phyloP scores from a whole-genome alignment of 2,888 invertebrate species.

The Anticlea derivata region DNA sequence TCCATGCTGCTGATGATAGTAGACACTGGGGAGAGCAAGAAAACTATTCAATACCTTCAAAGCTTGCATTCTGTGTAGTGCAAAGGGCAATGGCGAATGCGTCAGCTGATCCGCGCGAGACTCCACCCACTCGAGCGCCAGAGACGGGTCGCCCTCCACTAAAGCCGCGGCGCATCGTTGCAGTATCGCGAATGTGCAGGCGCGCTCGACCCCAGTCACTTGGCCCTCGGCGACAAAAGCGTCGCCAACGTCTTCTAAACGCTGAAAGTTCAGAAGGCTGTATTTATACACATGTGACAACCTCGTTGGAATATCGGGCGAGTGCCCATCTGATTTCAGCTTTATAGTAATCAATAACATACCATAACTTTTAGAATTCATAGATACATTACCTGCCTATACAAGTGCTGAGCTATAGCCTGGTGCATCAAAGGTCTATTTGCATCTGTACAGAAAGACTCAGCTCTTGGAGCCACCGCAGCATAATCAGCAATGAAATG shows the following conservation, averaged over 20 bases:
- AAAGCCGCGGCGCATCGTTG: conserved; percentile 95
- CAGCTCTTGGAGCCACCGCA: conserved; percentile 92
- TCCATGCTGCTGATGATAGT: no score
- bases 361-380: no score
- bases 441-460: conserved; percentile 89
- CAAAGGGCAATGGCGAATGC: conserved; percentile 75
- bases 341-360: neutral
- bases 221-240: conserved; percentile 84
- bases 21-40: no score
- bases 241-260: conserved; percentile 96
- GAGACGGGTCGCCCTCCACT: conserved; percentile 90
- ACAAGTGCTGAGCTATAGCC: conserved; percentile 97
- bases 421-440: conserved; percentile 81
- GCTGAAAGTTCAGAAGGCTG: no score
- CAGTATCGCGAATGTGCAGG: conserved; percentile 69
- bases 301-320: no score
- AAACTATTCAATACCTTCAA: no score
- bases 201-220: conserved; percentile 65
- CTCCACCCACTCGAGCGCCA: conserved; percentile 94
- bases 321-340: neutral
- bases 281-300: no score
- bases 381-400: conserved; percentile 88
- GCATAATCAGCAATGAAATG: conserved; percentile 97
- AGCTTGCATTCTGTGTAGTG: conserved; percentile 74
- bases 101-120: conserved; percentile 89